Percentiles rank a stretch among this genome's conserved stretches.
Evolutionary conservation across 53 echinoderm and acorn worm species (phyloP).

Genomic region (Zoroaster sp.): DNA sequence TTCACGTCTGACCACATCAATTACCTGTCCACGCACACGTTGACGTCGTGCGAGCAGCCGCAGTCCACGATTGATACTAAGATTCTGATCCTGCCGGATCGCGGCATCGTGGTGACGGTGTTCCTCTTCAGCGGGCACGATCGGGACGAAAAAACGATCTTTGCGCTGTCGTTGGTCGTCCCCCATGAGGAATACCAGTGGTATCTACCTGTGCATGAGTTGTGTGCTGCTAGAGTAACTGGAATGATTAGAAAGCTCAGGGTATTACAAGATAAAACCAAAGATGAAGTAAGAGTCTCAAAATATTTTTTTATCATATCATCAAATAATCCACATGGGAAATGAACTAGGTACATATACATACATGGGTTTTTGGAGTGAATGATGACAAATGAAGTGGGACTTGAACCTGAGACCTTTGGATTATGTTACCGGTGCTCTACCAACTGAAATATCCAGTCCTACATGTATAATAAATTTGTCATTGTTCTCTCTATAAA

Average conservation of each 20-base stretch:
- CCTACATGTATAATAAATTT: too few species aligned
- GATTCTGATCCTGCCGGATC: constrained; percentile 77
- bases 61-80: constrained; percentile 78
- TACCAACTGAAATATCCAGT: too few species aligned
- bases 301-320: neutral
- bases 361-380: too few species aligned
- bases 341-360: too few species aligned
- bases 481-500: too few species aligned
- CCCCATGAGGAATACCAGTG: constrained; percentile 72
- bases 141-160: constrained; percentile 71
- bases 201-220: constrained; percentile 88
- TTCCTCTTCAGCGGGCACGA: constrained; percentile 87
- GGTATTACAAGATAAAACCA: constrained; percentile 85
- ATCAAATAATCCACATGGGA: too few species aligned
- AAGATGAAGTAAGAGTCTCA: constrained; percentile 60
- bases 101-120: constrained; percentile 70
- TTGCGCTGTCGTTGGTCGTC: constrained; percentile 87
- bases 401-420: too few species aligned
- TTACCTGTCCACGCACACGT: constrained; percentile 81
- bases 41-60: constrained; percentile 91
- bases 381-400: too few species aligned
- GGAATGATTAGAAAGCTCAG: constrained; percentile 79
- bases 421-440: too few species aligned
- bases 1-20: constrained; percentile 68
- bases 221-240: constrained; percentile 74